These are phyloP conservation scores for Chlorocebus sabaeus DNA, from an alignment of 2,113 vertebrate species.

Conservation along the genomic window DNA sequence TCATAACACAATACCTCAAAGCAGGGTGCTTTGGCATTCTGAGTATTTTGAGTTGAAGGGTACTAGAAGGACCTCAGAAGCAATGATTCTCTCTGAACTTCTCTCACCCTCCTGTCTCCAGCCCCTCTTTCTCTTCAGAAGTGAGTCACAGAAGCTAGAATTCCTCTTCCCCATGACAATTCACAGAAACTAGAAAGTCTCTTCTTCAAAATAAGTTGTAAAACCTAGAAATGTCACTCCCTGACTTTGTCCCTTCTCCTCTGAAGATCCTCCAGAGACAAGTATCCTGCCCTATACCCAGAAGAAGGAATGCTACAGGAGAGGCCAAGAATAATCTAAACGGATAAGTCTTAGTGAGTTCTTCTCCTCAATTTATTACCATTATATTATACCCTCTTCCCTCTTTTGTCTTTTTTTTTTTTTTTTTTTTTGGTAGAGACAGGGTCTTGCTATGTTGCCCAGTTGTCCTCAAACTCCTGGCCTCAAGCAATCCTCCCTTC, in stretches of 20 bases:
- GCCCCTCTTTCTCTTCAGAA: neutral
- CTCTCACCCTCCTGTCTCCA: neutral
- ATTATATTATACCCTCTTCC: neutral
- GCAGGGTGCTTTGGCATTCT: no score
- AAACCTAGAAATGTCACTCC: neutral
- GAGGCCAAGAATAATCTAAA: neutral
- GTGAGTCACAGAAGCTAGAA: neutral
- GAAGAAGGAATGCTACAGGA: neutral
- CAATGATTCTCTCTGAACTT: neutral
- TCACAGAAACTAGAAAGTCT: neutral
- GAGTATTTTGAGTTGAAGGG: neutral
- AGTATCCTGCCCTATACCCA: no score
- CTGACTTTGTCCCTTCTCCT: neutral
- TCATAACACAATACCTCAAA: neutral
- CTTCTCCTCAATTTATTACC: neutral
- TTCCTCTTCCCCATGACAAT: neutral
- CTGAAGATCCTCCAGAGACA: neutral
- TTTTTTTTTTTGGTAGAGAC: no score
- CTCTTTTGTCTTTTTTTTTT: rapidly evolving
- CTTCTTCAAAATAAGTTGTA: neutral
- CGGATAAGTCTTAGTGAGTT: no score
- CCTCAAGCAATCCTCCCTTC: no score
- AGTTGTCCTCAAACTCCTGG: no score
- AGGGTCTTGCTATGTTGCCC: no score
- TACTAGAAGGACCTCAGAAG: neutral